These are phyloP conservation scores for Erebia epiphron DNA, from an alignment of 2,888 invertebrate genomes.

Conservation along the genomic window DNA sequence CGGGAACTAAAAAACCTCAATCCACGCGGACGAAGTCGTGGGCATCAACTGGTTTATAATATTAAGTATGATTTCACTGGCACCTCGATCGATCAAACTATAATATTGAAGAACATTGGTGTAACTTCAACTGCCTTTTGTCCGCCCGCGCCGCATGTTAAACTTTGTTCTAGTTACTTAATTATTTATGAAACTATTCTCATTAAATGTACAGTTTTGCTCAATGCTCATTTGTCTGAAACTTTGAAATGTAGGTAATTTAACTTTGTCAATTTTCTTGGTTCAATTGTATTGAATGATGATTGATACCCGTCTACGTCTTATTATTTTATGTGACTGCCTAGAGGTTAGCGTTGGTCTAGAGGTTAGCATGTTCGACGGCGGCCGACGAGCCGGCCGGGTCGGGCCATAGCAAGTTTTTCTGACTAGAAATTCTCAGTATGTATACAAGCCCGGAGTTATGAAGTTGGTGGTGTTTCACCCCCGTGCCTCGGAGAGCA, in stretches of 20 bases:
- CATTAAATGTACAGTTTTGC: conserved; percentile 3
- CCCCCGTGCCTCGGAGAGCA: too few species aligned
- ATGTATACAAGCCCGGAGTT: too few species aligned
- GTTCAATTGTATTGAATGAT: not conserved
- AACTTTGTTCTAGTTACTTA: conserved; percentile 16
- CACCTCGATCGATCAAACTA: not conserved
- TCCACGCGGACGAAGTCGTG: too few species aligned
- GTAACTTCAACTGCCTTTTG: not conserved
- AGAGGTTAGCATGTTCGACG: too few species aligned
- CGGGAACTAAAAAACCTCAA: too few species aligned
- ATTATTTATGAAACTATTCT: conserved; percentile 6
- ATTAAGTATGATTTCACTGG: not conserved
- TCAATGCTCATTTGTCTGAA: not conserved
- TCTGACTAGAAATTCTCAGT: too few species aligned
- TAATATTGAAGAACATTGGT: conserved; percentile 1
- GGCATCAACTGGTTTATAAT: too few species aligned
- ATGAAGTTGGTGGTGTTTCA: too few species aligned
- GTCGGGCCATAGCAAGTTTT: too few species aligned
- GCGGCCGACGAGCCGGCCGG: too few species aligned
- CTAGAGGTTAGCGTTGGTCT: too few species aligned
- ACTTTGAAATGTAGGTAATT: conserved; percentile 7
- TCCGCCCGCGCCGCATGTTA: conserved; percentile 3
- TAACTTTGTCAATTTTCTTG: conserved; percentile 4
- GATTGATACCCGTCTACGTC: not conserved
- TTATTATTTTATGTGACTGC: too few species aligned